Conservation (phyloP, 1,140 invertebrate species). For the Cotesia glomerata region DNA sequence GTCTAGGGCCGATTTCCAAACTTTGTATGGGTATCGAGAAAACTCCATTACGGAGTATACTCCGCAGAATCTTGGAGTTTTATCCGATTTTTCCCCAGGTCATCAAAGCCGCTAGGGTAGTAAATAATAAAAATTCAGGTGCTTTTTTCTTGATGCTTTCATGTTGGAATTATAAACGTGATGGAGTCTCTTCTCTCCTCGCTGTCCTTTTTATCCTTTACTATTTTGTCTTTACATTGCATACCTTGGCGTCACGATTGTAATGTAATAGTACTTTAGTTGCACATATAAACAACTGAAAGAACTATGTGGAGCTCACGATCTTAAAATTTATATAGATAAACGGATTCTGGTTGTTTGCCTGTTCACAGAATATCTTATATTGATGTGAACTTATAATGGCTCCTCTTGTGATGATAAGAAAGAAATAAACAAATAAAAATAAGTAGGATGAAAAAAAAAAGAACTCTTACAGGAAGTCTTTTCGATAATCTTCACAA, state of each 20-base stretch:
- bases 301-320: conserved; percentile 17
- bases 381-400: background rate
- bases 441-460: background rate
- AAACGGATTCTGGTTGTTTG: background rate
- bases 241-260: conserved; percentile 16
- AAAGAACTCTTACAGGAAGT: background rate
- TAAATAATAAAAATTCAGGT: conserved; percentile 3
- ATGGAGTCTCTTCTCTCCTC: background rate
- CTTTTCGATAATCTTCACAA: background rate
- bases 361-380: background rate
- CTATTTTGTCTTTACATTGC: background rate
- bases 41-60: no score
- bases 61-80: no score
- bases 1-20: no score
- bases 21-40: no score
- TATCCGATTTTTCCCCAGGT: no score
- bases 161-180: conserved; percentile 15
- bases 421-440: background rate
- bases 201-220: background rate
- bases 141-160: background rate
- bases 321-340: conserved; percentile 8
- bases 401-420: background rate
- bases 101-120: no score
- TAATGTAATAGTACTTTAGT: conserved; percentile 10
- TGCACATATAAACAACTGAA: conserved; percentile 4